Evolutionary conservation across 2,888 invertebrate genomes (phyloP).

Genomic region (Cantharis flavilabris): DNA sequence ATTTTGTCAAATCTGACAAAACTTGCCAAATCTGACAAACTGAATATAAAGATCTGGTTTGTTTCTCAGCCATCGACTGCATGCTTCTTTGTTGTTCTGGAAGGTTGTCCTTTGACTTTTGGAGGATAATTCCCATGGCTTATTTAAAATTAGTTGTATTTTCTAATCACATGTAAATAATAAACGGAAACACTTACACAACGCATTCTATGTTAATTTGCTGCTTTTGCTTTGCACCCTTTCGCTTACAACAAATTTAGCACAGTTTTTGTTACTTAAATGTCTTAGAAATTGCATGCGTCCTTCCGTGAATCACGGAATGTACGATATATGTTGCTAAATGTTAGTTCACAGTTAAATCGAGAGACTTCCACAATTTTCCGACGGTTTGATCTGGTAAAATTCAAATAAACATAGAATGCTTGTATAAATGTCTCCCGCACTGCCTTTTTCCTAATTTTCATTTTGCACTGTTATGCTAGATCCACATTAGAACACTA

Average conservation of each 20-base stretch:
- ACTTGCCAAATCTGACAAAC: no score
- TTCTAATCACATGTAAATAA: neutral
- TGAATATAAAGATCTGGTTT: no score
- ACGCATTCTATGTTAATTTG: slow-evolving; percentile 52
- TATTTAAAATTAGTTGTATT: neutral
- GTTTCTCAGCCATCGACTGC: no score
- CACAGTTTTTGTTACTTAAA: slow-evolving; percentile 28
- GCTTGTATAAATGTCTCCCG: slow-evolving; percentile 47
- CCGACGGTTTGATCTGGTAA: neutral
- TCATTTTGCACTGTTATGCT: slow-evolving; percentile 48
- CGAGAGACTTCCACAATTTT: neutral
- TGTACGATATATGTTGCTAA: neutral
- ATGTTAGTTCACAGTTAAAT: neutral
- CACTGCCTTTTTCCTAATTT: slow-evolving; percentile 49
- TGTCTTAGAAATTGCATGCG: neutral
- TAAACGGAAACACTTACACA: slow-evolving; percentile 44
- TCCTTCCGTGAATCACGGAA: neutral
- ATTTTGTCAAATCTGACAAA: no score
- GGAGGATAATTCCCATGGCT: neutral
- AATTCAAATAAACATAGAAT: slow-evolving; percentile 46
- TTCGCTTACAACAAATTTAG: slow-evolving; percentile 40
- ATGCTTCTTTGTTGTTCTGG: neutral
- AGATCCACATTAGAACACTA: slow-evolving; percentile 60
- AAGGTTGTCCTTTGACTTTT: neutral
- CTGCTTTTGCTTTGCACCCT: slow-evolving; percentile 49